These are phyloP conservation scores for Conops quadrifasciatus DNA, from an alignment of 2,888 invertebrate genomes.

Conservation along the genomic window DNA sequence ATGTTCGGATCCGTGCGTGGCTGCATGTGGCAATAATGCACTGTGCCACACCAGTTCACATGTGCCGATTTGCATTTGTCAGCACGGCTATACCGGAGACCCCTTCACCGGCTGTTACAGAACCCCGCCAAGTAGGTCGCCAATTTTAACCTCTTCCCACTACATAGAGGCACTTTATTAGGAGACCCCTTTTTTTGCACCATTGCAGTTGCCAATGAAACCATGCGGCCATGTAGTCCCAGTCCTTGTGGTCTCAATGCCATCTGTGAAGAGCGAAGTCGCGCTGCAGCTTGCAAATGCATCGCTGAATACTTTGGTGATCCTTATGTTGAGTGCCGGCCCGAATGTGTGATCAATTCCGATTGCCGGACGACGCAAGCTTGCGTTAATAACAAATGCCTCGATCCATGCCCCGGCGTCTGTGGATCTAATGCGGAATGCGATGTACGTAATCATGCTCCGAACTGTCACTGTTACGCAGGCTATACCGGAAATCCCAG, in stretches of 20 bases:
- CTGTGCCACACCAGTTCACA: constrained; percentile 71
- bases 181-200: constrained; percentile 10
- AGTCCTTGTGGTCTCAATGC: constrained; percentile 77
- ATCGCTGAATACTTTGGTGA: constrained; percentile 72
- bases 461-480: constrained; percentile 71
- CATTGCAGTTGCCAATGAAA: constrained; percentile 65
- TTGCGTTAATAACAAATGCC: constrained; percentile 80
- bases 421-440: constrained; percentile 84
- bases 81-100: constrained; percentile 70
- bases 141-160: background rate
- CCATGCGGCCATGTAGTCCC: constrained; percentile 70
- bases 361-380: constrained; percentile 73
- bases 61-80: constrained; percentile 67
- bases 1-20: constrained; percentile 72
- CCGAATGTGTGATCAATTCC: constrained; percentile 74
- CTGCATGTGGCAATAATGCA: constrained; percentile 75
- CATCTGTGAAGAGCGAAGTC: constrained; percentile 71
- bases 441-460: constrained; percentile 73
- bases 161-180: background rate
- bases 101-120: constrained; percentile 70
- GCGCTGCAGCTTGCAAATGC: constrained; percentile 73
- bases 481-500: constrained; percentile 73
- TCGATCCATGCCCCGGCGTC: constrained; percentile 83
- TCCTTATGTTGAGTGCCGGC: constrained; percentile 73
- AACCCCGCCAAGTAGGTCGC: constrained; percentile 66